phyloP scores from a whole-genome alignment of 1,140 invertebrate species.

The Hesperophylax magnus region DNA sequence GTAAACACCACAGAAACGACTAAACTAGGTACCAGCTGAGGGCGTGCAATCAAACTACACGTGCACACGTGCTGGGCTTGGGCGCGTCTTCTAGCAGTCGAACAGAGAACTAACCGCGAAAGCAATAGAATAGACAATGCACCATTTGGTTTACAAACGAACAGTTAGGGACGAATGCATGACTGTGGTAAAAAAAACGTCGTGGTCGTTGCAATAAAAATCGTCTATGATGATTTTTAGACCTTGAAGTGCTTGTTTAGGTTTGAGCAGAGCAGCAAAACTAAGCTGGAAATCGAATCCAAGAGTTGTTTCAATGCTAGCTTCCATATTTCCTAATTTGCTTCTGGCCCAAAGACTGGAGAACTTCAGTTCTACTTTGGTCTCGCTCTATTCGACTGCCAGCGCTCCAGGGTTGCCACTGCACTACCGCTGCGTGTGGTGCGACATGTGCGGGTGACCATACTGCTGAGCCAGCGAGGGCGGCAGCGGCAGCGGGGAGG shows the following conservation, averaged over 20 bases:
- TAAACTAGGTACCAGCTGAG: constrained; percentile 6
- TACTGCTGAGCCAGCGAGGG: constrained; percentile 73
- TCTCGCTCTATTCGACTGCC: background rate
- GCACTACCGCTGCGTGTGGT: constrained; percentile 81
- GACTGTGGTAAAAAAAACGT: too few species aligned
- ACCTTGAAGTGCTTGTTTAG: background rate
- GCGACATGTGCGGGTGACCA: constrained; percentile 76
- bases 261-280: background rate
- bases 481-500: constrained; percentile 73
- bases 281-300: background rate
- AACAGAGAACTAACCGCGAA: background rate
- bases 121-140: too few species aligned
- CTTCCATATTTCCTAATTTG: background rate
- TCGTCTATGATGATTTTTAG: background rate
- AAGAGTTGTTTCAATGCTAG: too few species aligned
- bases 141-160: too few species aligned
- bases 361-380: too few species aligned
- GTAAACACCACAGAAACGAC: background rate
- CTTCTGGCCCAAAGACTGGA: too few species aligned
- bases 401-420: background rate
- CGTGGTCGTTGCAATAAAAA: background rate
- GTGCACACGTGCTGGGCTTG: constrained; percentile 5
- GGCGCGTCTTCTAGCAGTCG: background rate
- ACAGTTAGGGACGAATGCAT: too few species aligned
- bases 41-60: constrained; percentile 18